phyloP scores from a whole-genome alignment of 2,113 vertebrate genomes.

The Pachyramphus minor region DNA sequence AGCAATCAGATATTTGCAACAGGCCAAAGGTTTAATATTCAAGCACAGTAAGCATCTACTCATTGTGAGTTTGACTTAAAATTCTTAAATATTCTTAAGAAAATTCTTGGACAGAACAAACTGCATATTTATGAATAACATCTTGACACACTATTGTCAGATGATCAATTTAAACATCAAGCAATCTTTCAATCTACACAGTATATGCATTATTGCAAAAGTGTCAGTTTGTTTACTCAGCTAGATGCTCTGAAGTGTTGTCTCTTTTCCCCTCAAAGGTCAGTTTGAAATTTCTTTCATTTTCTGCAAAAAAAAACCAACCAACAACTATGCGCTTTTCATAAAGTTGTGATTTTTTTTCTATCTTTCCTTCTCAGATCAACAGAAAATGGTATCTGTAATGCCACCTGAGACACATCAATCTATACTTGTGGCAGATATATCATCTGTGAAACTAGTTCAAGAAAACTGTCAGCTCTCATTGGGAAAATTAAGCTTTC shows the following conservation, averaged over 20 bases:
- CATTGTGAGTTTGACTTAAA: not conserved
- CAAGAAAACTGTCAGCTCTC: conserved; percentile 29
- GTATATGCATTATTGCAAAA: not conserved
- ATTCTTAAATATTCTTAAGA: not conserved
- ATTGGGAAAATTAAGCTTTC: conserved; percentile 31
- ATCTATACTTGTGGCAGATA: not conserved
- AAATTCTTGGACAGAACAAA: not conserved
- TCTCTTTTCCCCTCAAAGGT: not conserved
- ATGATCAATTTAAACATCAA: not conserved
- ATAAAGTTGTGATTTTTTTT: conserved; percentile 13
- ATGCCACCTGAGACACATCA: not conserved
- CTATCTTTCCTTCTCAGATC: not conserved
- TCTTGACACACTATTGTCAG: not conserved
- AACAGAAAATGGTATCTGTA: not conserved
- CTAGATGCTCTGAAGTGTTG: not conserved
- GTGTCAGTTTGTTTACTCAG: not conserved
- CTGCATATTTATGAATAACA: not conserved
- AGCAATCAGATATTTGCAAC: not conserved
- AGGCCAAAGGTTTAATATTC: not conserved
- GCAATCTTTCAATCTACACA: not conserved
- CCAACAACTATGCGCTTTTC: not conserved
- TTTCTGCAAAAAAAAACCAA: not conserved
- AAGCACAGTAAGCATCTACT: not conserved
- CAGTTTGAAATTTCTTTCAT: conserved; percentile 14
- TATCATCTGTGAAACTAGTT: conserved; percentile 16